phyloP scores from a whole-genome alignment of 2,888 invertebrate species.

The Chalcis sispes region DNA sequence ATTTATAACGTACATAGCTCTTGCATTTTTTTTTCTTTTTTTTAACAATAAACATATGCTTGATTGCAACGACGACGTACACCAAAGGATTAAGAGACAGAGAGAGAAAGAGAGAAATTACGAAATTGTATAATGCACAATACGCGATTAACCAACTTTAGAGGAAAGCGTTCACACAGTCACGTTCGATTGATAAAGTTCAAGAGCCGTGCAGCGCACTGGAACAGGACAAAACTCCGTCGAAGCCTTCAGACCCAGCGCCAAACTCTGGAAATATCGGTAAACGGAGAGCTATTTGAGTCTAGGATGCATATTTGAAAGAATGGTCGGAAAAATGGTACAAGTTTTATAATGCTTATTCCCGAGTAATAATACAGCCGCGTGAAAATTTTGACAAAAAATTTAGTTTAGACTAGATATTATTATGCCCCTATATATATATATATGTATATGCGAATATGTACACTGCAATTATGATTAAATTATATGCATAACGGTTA shows the following conservation, averaged over 20 bases:
- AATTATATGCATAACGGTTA: no score
- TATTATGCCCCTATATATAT: no score
- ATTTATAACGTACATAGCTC: not conserved
- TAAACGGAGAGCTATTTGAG: not conserved
- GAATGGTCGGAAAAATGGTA: not conserved
- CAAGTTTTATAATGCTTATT: not conserved
- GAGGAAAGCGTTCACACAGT: constrained; percentile 8
- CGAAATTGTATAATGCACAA: constrained; percentile 44
- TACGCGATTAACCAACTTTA: constrained; percentile 51
- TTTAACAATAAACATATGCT: not conserved
- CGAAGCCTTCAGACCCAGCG: constrained; percentile 13
- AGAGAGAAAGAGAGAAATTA: constrained; percentile 21
- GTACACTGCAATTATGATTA: no score
- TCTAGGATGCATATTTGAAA: not conserved
- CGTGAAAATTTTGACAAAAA: no score
- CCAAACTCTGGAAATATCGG: constrained; percentile 24
- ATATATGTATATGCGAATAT: no score
- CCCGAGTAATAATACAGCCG: no score
- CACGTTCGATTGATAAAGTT: not conserved
- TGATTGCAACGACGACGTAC: constrained; percentile 8
- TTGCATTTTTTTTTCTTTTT: no score
- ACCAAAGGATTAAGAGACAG: not conserved
- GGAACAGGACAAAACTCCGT: constrained; percentile 38
- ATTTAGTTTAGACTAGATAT: no score
- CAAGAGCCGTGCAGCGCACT: constrained; percentile 17